Evolutionary conservation across 2,113 vertebrate genomes (phyloP), one percentile per base, ranked within the genome.

Genomic region (Uria lomvia): DNA sequence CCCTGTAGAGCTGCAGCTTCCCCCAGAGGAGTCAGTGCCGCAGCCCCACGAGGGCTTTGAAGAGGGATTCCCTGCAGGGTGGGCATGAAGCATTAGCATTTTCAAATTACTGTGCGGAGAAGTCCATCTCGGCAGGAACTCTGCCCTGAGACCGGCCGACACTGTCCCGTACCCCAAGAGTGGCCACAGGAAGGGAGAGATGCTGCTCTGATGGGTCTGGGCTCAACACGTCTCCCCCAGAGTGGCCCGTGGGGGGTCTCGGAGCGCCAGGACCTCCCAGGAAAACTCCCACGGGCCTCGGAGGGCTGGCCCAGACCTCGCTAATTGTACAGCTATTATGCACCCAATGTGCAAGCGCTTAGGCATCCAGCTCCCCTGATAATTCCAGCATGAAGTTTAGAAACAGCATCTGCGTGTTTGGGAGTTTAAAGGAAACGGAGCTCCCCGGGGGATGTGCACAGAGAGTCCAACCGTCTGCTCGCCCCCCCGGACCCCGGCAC

Each of bases 111-210:
- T 43, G 30, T 19, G 23, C 3, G 1, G 40, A 53, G 49, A 43
- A 68, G 21, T 32, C 49, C 13, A 1, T 22, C 59, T 58, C 6
- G 0, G 63, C 8, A 15, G 72, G 59, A 70, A 19, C 49, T 45
- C 62, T 62, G 75, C 45, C 22, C 32, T 13, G 16, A 56, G 15
- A 71, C 17, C 19, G 17, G 23, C 32, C 2, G 0, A 16, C 0
- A 1, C 36, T 24, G 17, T 6, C 27, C n/a, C 0, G 2, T 20
- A 4, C 30, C 45, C 14, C 0, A 26, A 36, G n/a, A 58, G 34
- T 55, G 34, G 83, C 53, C 0, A 26, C 14, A n/a, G 74, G 58
- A 38, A 67, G 60, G 83, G 49, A 29, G 49, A 38, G 11, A 5
- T 0, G 4, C 47, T 40, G 74, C 75, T 27, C 60, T 11, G 2